Base-by-base conservation (phyloP, 2,888 invertebrate genomes). In the Nasonia oneida region DNA sequence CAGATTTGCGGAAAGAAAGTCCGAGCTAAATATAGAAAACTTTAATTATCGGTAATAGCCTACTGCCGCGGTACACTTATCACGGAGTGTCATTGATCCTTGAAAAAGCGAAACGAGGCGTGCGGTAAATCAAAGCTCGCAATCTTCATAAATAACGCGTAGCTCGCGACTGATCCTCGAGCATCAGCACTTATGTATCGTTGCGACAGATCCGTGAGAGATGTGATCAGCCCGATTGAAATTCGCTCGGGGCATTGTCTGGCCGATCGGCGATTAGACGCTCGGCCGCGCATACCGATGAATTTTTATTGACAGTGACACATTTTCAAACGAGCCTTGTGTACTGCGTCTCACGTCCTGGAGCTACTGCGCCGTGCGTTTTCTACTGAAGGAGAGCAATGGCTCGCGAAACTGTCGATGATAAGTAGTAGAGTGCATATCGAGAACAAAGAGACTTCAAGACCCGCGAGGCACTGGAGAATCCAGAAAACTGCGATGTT, bases 291-390 rank as follows among this genome's bases (percentile, higher is more conserved):
- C 92, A 93, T 93, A 91, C 91, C 90, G 91, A 93, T 93, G 91
- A 92, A 91, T 86, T 88, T 81, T 75, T 57, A 90, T 91, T 90
- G 92, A 92, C 92, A 92, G 93, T 93, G 92, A 92, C 92, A 93
- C 89, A 91, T 90, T 88, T 89, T 64, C 86, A 88, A 29, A 64
- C n/a, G 73, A 85, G 18, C 81, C 84, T 84, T 80, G 84, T n/a
- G 4, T 18, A 14, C 29, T 23, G n/a, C 71, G 29, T 23, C 71
- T 39, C 29, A 12, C 33, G 4, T 12, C n/a, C 18, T 53, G 39
- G 29, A 57, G 39, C 47, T 47, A 12, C 2, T 64, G 29, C 61
- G 64, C 57, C 74, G 81, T 73, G 37, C 33, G 23, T 29, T 78
- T 12, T 39, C 64, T 42, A 10, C 29, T 1, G 29, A 3, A 18